phyloP scores from a whole-genome alignment of 2,888 invertebrate genomes.

The Aspidiotus destructor region DNA sequence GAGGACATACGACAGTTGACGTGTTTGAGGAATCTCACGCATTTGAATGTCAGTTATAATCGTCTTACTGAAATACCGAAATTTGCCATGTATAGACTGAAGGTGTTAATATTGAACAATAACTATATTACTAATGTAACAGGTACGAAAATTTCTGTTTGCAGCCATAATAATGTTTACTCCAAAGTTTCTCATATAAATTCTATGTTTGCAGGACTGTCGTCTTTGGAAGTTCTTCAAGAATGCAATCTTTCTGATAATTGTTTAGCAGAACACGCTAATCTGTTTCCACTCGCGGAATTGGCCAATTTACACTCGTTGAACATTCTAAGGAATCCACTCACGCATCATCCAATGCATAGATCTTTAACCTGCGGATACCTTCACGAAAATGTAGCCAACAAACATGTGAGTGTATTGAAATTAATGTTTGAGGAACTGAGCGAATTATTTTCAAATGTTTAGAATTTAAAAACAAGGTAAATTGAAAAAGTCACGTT shows the following conservation, averaged over 20 bases:
- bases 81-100: constrained; percentile 48
- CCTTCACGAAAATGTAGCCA: constrained; percentile 36
- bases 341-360: constrained; percentile 53
- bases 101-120: constrained; percentile 51
- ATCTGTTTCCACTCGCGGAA: constrained; percentile 48
- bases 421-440: not conserved
- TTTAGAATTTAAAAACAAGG: too few species aligned
- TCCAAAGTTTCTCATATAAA: not conserved
- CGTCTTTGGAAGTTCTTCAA: constrained; percentile 47
- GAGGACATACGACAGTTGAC: constrained; percentile 48
- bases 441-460: too few species aligned
- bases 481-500: not conserved
- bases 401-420: constrained; percentile 34
- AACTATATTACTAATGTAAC: constrained; percentile 55
- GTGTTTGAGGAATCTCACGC: constrained; percentile 52
- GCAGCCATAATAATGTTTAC: too few species aligned
- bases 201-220: constrained; percentile 42
- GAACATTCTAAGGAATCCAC: constrained; percentile 53
- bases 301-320: constrained; percentile 49
- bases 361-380: constrained; percentile 40
- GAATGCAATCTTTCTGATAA: constrained; percentile 56
- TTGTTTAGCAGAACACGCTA: constrained; percentile 52
- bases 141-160: constrained; percentile 41
- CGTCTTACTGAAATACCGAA: constrained; percentile 50
- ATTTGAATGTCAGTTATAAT: constrained; percentile 56